A percentile compares a stretch with the other conserved stretches of the same genome.
Evolutionary conservation across 2,113 vertebrate species (phyloP).

Genomic region (Hypomesus transpacificus): DNA sequence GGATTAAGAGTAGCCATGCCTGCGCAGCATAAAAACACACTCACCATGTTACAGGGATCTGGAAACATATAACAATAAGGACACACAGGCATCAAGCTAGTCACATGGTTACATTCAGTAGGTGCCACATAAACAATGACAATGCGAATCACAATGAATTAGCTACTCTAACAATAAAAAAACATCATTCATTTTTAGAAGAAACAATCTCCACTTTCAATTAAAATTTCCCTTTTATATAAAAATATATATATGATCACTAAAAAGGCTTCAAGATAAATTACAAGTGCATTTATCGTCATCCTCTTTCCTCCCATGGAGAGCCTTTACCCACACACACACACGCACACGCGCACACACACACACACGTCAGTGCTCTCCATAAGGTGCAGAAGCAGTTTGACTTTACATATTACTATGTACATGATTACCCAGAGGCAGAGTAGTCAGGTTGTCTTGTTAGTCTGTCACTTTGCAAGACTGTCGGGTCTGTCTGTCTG

Average conservation of each 20-base stretch:
- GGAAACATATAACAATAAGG: neutral
- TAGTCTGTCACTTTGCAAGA: constrained; percentile 11
- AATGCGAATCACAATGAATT: neutral
- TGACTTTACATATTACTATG: constrained; percentile 40
- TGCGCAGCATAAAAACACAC: constrained; percentile 31
- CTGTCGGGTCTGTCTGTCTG: neutral
- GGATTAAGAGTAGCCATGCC: constrained; percentile 39
- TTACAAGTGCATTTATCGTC: constrained; percentile 7
- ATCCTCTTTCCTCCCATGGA: neutral
- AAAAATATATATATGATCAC: neutral
- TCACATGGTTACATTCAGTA: constrained; percentile 6
- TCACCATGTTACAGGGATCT: constrained; percentile 19
- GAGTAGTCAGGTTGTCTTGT: constrained; percentile 6
- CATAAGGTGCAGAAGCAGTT: constrained; percentile 68
- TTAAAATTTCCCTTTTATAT: constrained; percentile 8
- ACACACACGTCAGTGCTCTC: constrained; percentile 39
- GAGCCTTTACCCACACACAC: neutral
- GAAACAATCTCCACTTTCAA: neutral
- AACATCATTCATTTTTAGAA: neutral
- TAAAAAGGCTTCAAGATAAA: constrained; percentile 6
- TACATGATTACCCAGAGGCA: constrained; percentile 51
- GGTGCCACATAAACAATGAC: neutral
- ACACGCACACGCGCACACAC: neutral
- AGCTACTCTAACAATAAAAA: neutral
- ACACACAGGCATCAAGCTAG: neutral